Conservation (phyloP, 1,140 invertebrate species). For the Stratiolaelaps scimitus region DNA sequence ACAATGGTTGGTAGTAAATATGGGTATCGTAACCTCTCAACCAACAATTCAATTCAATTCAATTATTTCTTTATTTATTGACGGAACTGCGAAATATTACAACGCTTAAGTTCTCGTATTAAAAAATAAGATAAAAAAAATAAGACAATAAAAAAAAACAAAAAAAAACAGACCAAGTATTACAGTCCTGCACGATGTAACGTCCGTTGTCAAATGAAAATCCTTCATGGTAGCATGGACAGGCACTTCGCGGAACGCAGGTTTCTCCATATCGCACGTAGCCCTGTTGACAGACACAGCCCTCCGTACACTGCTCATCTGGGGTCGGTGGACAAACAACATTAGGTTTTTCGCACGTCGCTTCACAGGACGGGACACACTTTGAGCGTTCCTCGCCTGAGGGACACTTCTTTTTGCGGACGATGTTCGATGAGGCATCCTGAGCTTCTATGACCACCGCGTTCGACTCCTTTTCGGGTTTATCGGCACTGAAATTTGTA, state of each 20-base stretch:
- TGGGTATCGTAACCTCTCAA: no score
- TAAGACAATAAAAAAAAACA: no score
- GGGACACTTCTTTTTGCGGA: neutral
- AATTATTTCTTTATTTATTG: no score
- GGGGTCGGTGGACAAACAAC: conserved; percentile 25
- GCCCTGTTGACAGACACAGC: conserved; percentile 68
- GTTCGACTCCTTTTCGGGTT: conserved; percentile 10
- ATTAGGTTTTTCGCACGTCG: conserved; percentile 31
- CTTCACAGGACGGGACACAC: conserved; percentile 31
- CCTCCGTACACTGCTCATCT: conserved; percentile 55
- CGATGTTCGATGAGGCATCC: conserved; percentile 24
- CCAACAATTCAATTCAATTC: no score
- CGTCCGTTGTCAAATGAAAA: conserved; percentile 36
- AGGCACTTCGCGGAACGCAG: conserved; percentile 38
- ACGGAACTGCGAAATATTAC: no score
- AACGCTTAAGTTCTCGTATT: no score
- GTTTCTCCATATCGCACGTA: conserved; percentile 50
- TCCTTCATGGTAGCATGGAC: conserved; percentile 39
- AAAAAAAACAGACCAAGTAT: no score
- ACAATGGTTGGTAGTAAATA: no score
- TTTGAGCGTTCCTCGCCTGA: conserved; percentile 31
- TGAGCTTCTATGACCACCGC: conserved; percentile 8
- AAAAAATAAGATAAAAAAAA: no score
- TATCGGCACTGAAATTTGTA: neutral
- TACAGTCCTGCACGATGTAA: conserved; percentile 39